phyloP scores from a whole-genome alignment of 64 coral and sea anemone species.

The Stichodactyla mertensii region DNA sequence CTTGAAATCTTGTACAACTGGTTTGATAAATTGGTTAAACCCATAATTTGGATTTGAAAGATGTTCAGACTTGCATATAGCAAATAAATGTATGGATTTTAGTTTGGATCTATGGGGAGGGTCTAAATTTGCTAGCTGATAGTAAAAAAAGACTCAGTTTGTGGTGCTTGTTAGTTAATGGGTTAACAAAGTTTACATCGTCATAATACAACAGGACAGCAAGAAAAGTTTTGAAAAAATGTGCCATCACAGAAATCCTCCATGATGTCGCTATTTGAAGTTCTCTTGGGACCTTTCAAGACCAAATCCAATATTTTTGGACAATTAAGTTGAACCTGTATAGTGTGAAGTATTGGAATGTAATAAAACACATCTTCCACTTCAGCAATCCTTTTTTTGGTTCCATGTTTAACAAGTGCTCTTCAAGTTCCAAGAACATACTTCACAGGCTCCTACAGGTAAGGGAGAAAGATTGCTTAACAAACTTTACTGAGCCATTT shows the following conservation, averaged over 20 bases:
- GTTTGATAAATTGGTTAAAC: slow-evolving; percentile 43
- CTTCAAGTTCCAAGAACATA: not conserved
- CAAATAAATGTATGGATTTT: slow-evolving; percentile 49
- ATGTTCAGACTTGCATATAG: slow-evolving; percentile 28
- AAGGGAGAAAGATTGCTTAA: not conserved
- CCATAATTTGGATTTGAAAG: slow-evolving; percentile 35
- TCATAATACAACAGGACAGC: slow-evolving; percentile 56
- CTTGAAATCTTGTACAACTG: slow-evolving; percentile 46
- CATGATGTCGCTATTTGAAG: not conserved
- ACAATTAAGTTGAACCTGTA: slow-evolving; percentile 21
- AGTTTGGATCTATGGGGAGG: slow-evolving; percentile 41
- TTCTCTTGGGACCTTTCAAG: not conserved
- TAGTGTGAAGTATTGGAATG: not conserved
- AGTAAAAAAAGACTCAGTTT: slow-evolving; percentile 54
- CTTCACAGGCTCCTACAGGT: not conserved
- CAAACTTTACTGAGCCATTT: not conserved
- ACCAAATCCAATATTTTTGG: slow-evolving; percentile 39
- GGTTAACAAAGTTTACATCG: slow-evolving; percentile 43
- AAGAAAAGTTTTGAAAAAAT: slow-evolving; percentile 22
- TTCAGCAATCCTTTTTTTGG: not conserved
- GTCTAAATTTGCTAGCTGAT: slow-evolving; percentile 43
- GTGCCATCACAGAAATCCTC: slow-evolving; percentile 41
- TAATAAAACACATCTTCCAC: not conserved
- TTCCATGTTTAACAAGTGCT: too few species aligned
- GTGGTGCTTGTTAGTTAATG: slow-evolving; percentile 23